These are phyloP conservation scores for Parnassius apollo DNA, from an alignment of 2,888 invertebrate genomes.

Conservation along the genomic window DNA sequence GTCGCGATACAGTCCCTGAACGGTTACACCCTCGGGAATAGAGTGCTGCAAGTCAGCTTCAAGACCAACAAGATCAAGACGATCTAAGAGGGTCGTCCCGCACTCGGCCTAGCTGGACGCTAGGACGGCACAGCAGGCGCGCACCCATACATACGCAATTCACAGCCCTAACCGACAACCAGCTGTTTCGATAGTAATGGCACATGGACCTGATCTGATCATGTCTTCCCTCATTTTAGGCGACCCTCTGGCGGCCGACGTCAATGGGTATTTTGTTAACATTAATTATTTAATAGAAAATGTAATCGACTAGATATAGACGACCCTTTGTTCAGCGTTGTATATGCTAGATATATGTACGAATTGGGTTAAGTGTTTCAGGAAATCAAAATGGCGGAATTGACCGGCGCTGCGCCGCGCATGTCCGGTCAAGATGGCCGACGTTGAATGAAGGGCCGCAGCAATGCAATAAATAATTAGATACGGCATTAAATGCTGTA, in stretches of 20 bases:
- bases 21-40: constrained; percentile 94
- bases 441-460: constrained; percentile 48
- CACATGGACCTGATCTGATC: constrained; percentile 41
- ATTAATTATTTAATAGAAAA: constrained; percentile 58
- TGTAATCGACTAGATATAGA: constrained; percentile 54
- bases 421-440: constrained; percentile 64
- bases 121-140: constrained; percentile 79
- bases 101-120: constrained; percentile 66
- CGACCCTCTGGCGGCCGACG: constrained; percentile 34
- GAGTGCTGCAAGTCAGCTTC: constrained; percentile 95
- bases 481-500: constrained; percentile 64
- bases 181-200: constrained; percentile 27
- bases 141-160: constrained; percentile 70
- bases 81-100: constrained; percentile 78
- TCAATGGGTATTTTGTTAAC: constrained; percentile 51
- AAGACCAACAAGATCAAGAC: constrained; percentile 91
- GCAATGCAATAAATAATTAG: constrained; percentile 61
- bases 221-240: constrained; percentile 50
- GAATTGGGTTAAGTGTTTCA: constrained; percentile 73
- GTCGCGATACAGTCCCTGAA: constrained; percentile 95
- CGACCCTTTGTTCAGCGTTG: constrained; percentile 62
- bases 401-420: constrained; percentile 47
- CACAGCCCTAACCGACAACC: constrained; percentile 36
- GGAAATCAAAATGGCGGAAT: constrained; percentile 72
- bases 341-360: constrained; percentile 28